Evolutionary conservation across 2,888 invertebrate species (phyloP).

Genomic region (Troglohyphantes excavatus): DNA sequence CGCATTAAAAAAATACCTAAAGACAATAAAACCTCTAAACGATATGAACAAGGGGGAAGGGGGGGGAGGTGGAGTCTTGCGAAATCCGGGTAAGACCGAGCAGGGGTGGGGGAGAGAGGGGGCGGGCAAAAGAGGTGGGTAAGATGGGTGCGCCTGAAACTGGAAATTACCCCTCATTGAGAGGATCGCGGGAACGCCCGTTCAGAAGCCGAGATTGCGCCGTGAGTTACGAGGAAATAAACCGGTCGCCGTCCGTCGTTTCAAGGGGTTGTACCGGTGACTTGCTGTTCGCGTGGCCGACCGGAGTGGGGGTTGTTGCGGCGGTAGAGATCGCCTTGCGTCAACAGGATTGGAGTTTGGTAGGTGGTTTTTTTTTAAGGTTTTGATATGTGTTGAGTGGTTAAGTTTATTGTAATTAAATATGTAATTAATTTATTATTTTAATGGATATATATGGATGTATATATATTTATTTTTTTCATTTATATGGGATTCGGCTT

Average conservation of each 20-base stretch:
- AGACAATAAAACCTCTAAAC: conserved; percentile 12
- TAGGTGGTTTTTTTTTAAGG: neutral
- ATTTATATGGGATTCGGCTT: no score
- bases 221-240: conserved; percentile 68
- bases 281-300: conserved; percentile 30
- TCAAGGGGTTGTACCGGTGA: conserved; percentile 62
- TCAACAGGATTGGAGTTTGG: neutral
- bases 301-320: neutral
- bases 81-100: conserved; percentile 52
- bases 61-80: neutral
- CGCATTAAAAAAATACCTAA: neutral
- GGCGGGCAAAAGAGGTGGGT: conserved; percentile 43
- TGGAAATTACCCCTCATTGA: conserved; percentile 70
- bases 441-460: no score
- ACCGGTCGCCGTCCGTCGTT: neutral
- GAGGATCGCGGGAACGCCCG: conserved; percentile 36
- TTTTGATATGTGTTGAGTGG: neutral
- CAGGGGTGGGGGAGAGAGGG: neutral
- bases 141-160: conserved; percentile 62
- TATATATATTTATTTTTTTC: no score
- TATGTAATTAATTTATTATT: no score
- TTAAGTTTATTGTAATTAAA: no score
- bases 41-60: neutral
- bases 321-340: neutral
- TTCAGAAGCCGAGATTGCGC: conserved; percentile 64